These are phyloP conservation scores for Catamblyrhynchus diadema DNA, from an alignment of 2,797 vertebrate genomes.

Conservation along the genomic window DNA sequence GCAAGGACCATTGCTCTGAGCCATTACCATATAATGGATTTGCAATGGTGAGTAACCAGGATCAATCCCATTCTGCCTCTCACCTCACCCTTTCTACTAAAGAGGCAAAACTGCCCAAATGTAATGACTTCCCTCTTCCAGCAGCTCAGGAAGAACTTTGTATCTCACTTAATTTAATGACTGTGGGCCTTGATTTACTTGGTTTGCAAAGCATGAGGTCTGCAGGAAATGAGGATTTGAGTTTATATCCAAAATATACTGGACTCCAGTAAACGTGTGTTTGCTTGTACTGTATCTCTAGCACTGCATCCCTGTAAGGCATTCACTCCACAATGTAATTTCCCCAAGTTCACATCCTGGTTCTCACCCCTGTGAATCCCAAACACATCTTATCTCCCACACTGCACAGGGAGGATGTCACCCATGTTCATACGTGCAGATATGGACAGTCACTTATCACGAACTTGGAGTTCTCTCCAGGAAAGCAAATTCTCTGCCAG, in stretches of 20 bases:
- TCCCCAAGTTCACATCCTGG: rapidly evolving
- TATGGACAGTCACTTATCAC: neutral
- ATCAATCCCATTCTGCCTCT: neutral
- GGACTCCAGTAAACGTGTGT: neutral
- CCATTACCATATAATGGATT: neutral
- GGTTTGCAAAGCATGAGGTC: neutral
- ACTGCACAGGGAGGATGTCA: neutral
- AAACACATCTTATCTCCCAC: neutral
- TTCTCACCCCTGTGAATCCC: neutral
- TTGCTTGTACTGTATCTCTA: neutral
- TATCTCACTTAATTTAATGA: neutral
- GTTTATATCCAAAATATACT: neutral
- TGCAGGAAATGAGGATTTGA: neutral
- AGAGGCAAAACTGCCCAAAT: neutral
- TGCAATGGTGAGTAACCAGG: neutral
- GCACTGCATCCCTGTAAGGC: neutral
- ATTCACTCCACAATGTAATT: neutral
- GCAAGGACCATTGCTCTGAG: neutral
- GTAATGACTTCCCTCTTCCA: neutral
- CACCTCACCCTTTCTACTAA: neutral
- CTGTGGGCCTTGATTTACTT: neutral
- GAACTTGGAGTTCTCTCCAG: neutral
- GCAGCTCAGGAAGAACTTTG: neutral
- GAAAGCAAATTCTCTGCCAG: neutral
- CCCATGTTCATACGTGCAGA: neutral